Conservation (phyloP, 2,113 vertebrate species). For the Rattus norvegicus region DNA sequence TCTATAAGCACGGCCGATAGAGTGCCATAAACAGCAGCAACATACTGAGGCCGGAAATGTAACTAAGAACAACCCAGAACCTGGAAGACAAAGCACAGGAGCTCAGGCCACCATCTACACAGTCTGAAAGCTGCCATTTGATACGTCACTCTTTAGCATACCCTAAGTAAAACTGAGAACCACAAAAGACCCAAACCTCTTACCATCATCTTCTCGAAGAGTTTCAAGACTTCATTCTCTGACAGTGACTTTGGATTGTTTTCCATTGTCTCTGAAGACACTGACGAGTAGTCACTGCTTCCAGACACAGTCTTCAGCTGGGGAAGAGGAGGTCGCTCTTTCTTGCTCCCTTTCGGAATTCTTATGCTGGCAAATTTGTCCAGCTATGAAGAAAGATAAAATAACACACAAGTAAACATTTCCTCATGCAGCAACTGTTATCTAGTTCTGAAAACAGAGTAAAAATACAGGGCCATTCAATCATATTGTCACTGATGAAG, state of each 20-base stretch:
- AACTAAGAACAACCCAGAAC: neutral
- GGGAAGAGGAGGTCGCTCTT: slow-evolving; percentile 88
- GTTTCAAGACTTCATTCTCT: slow-evolving; percentile 91
- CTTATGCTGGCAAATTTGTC: slow-evolving; percentile 95
- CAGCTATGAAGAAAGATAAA: slow-evolving; percentile 85
- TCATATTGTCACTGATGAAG: neutral
- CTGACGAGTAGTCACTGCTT: slow-evolving; percentile 81
- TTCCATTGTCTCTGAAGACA: slow-evolving; percentile 85
- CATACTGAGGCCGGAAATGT: neutral
- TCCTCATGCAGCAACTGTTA: neutral
- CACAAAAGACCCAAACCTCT: slow-evolving; percentile 58
- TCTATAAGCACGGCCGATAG: neutral
- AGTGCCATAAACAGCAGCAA: neutral
- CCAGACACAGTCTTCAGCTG: slow-evolving; percentile 84
- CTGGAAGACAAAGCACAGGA: neutral
- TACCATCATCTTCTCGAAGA: slow-evolving; percentile 98
- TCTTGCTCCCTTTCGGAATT: slow-evolving; percentile 91
- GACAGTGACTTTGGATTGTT: slow-evolving; percentile 88
- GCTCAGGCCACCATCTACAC: neutral
- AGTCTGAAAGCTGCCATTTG: neutral
- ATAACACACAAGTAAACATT: slow-evolving; percentile 42
- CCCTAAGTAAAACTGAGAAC: neutral
- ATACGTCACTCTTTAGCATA: neutral
- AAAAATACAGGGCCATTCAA: neutral
- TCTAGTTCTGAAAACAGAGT: neutral